Evolutionary conservation across 64 coral and sea anemone genomes (phyloP).

Genomic region (Porites australiensis): DNA sequence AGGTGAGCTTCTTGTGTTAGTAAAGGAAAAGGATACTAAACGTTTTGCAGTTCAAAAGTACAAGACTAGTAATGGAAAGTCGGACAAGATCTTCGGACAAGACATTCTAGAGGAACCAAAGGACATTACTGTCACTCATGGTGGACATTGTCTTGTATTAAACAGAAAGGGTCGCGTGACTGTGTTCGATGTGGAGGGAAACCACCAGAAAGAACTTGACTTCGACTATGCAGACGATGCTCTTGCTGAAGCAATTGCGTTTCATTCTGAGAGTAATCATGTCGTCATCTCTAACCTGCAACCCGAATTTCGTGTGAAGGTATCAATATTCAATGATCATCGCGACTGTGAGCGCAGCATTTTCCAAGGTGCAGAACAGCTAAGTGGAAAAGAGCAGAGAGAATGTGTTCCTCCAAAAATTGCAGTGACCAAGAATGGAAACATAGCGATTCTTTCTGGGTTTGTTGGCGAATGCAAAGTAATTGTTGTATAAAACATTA

Average conservation of each 20-base stretch:
- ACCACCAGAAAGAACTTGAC: background rate
- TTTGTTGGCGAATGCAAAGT: conserved; percentile 29
- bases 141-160: conserved; percentile 30
- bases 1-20: conserved; percentile 34
- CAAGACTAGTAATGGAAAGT: conserved; percentile 9
- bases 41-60: conserved; percentile 32
- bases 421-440: conserved; percentile 48
- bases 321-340: conserved; percentile 32
- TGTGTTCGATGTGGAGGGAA: conserved; percentile 3
- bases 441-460: conserved; percentile 55
- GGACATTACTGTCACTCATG: conserved; percentile 33
- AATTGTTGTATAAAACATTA: background rate
- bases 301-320: no score
- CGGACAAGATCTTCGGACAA: conserved; percentile 22
- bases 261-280: no score
- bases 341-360: conserved; percentile 29
- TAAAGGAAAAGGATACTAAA: background rate
- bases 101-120: conserved; percentile 27
- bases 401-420: conserved; percentile 34
- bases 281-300: no score
- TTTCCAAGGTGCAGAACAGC: conserved; percentile 32
- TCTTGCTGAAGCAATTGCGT: conserved; percentile 27
- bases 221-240: background rate
- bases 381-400: background rate
- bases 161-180: conserved; percentile 35